Conservation (phyloP, 2,113 vertebrate species). For the Indri indri region DNA sequence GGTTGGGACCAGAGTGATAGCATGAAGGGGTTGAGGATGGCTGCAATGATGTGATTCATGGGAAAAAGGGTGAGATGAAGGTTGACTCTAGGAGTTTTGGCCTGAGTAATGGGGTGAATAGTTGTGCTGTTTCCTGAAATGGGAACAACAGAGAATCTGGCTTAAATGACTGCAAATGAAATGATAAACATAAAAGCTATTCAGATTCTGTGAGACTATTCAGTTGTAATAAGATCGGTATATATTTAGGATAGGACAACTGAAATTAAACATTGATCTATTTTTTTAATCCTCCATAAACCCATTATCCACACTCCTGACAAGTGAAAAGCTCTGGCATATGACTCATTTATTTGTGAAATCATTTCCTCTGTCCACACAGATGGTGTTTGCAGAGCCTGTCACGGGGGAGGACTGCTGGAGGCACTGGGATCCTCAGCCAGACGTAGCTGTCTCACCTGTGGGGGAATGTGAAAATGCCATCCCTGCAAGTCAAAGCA, state of each 20-base stretch:
- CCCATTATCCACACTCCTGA: conserved; percentile 50
- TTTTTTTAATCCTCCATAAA: conserved; percentile 62
- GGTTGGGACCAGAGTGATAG: not conserved
- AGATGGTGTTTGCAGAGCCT: conserved; percentile 70
- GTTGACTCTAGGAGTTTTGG: not conserved
- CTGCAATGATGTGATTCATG: not conserved
- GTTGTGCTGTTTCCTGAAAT: not conserved
- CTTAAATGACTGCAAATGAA: not conserved
- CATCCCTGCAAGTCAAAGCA: not conserved
- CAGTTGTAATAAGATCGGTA: not conserved
- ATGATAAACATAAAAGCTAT: not conserved
- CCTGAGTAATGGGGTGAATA: not conserved
- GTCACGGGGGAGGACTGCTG: not conserved
- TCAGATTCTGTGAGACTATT: not conserved
- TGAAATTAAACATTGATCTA: conserved; percentile 39
- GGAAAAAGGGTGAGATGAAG: not conserved
- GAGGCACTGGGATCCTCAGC: not conserved
- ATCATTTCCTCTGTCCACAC: conserved; percentile 62
- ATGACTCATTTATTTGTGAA: conserved; percentile 77
- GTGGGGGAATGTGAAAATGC: not conserved
- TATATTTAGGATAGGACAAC: conserved; percentile 47
- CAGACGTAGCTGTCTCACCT: conserved; percentile 5
- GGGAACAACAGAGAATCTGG: not conserved
- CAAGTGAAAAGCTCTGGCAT: conserved; percentile 71
- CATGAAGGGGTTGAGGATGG: not conserved